Evolutionary conservation across 2,888 invertebrate genomes (phyloP), one percentile per base, ranked within the genome.

Genomic region (Cotesia congregata): DNA sequence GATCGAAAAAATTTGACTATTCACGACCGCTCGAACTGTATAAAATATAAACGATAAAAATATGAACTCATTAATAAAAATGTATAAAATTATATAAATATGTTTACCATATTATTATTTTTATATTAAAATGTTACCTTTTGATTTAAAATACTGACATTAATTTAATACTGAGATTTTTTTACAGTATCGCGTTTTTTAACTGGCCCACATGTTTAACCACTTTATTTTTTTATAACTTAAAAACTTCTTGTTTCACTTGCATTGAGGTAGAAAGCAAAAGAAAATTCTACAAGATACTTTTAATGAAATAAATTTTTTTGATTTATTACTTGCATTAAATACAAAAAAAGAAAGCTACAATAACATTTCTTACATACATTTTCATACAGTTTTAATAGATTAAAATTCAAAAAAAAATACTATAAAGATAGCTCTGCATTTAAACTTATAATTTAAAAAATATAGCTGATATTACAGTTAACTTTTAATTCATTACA

Each of bases 291-390:
- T 50, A 9, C 50, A 50, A 2, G 7, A 50, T 12, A 50, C 50
- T 50, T 50, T 50, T 50, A 50, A 50, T 50, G 2, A 50, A 50
- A 50, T 50, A 50, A 30, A 30, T 30, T 20, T 20, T 40, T 17
- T 9, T 12, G 9, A 69, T 15, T 69, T 15, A 69, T 69, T 50
- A 50, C 12, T 59, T 69, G 17, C 15, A 20, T 69, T 69, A 4
- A 59, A 50, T 69, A 69, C 20, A 69, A 69, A 69, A 69, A 50
- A 39, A 30, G 30, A 50, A 69, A 69, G 12, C 69, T 40, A 40
- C 50, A 69, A 69, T 12, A 69, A 17, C 2, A 59, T 69, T 50
- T 50, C 50, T 17, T 69, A 69, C 15, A 50, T 69, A n/a, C 20
- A 41, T 17, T 69, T 17, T 17, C 40, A 15, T 41, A 39, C 39